Conservation (phyloP, 1,140 invertebrate genomes). For the Drosophila serrata region DNA sequence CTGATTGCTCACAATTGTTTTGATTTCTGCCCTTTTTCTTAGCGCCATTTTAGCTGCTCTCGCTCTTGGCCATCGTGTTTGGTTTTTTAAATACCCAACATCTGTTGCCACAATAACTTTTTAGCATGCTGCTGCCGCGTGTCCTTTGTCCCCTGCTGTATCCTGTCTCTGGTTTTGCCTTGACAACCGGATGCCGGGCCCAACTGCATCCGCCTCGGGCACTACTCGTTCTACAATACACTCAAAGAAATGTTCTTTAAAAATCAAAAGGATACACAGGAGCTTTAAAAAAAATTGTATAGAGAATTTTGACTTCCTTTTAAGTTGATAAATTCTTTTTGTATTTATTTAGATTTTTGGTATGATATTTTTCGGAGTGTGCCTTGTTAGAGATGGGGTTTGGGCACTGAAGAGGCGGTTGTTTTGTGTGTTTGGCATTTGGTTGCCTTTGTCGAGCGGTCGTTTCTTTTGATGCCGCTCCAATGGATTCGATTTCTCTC, state of each 20-base stretch:
- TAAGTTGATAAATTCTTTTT: neutral
- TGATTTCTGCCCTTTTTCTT: constrained; percentile 55
- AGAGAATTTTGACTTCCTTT: too few species aligned
- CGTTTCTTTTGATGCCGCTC: constrained; percentile 67
- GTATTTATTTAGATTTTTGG: neutral
- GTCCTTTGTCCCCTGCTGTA: constrained; percentile 33
- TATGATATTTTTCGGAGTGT: constrained; percentile 12
- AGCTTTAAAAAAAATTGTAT: neutral
- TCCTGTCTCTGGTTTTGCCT: constrained; percentile 47
- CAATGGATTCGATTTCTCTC: constrained; percentile 64
- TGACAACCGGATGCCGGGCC: constrained; percentile 68
- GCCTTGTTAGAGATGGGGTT: neutral
- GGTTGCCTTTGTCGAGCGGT: constrained; percentile 61
- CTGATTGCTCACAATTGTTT: constrained; percentile 85
- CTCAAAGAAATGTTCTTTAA: constrained; percentile 5
- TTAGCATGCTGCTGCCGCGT: constrained; percentile 62
- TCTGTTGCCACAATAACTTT: constrained; percentile 79
- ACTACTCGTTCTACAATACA: constrained; percentile 15
- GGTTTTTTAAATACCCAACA: constrained; percentile 64
- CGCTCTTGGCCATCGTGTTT: constrained; percentile 26
- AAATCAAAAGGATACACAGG: neutral
- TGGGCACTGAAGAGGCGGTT: constrained; percentile 12
- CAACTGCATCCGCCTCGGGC: constrained; percentile 68
- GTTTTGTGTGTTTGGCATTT: constrained; percentile 66
- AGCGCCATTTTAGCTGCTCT: constrained; percentile 5